Base-by-base conservation (phyloP, 2,113 vertebrate genomes). In the Tor tambroides region DNA sequence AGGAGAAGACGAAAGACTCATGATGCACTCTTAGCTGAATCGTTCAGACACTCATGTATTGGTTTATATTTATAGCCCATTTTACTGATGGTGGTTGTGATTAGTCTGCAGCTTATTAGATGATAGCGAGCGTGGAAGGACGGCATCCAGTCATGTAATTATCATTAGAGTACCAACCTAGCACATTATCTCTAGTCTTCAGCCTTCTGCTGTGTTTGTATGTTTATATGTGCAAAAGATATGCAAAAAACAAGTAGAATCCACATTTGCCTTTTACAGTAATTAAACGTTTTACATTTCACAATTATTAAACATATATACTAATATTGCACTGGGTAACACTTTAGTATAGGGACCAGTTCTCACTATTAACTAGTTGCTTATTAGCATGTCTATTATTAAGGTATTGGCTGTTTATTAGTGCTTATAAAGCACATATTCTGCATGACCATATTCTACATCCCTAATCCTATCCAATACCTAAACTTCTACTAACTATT, bases 81-180 rank as follows among this genome's bases (percentile, higher is more conserved):
- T 56, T 79, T 23, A 21, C 6, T 54, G 74, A 65, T 49, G 10
- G 54, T 32, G 84, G 26, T 15, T 17, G 21, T 85, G 74, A 78
- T 85, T 85, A n/a, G 28, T 67, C 19, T 56, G 77, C 10, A n/a
- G 43, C 28, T 78, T 63, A 7, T n/a, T 56, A n/a, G 43, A 78
- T 72, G 21, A n/a, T 23, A 11, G 69, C 19, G 23, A 15, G 49
- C 5, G 41, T 43, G 26, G 19, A 41, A 35, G 15, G 15, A 54
- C 43, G 7, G 76, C 74, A 80, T 69, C 76, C 10, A 67, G 32
- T 41, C 74, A 0, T 17, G 30, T 69, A 38, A 85, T 51, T 85
- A 67, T 69, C 41, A 51, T 67, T n/a, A 85, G 38, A 30, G 23
- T 61, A 38, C 35, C 75, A 65, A 32, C 35, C 9, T 19, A 23